These are phyloP conservation scores for Geococcyx californianus DNA, from an alignment of 2,113 vertebrate genomes.

Conservation along the genomic window DNA sequence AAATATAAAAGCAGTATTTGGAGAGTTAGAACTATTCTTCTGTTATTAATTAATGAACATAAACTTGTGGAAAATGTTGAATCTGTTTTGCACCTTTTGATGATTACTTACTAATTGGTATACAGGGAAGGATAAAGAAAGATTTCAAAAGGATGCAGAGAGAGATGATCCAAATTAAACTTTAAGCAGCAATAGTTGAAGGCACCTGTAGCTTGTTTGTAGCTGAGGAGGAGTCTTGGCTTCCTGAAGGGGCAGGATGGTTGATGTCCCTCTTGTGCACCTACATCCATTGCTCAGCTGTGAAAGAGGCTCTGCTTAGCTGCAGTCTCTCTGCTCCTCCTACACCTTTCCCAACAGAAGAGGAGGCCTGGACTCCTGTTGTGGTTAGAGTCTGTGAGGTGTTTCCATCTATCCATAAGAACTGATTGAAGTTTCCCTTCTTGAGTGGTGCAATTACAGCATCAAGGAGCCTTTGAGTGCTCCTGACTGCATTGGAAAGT, in stretches of 20 bases:
- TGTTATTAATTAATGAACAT: not conserved
- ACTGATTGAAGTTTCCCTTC: not conserved
- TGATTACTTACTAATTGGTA: not conserved
- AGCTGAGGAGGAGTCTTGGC: not conserved
- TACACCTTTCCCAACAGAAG: not conserved
- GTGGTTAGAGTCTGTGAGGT: not conserved
- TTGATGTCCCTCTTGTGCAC: not conserved
- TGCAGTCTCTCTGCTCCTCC: fast-evolving
- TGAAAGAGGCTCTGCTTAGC: not conserved
- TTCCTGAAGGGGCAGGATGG: not conserved
- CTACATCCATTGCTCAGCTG: not conserved
- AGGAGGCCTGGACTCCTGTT: not conserved
- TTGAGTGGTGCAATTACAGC: not conserved
- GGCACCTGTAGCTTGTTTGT: not conserved
- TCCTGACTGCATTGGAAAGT: not conserved
- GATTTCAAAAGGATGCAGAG: not conserved
- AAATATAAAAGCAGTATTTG: not conserved
- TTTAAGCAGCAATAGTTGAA: not conserved
- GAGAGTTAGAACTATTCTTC: not conserved
- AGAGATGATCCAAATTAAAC: not conserved
- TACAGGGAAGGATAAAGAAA: not conserved
- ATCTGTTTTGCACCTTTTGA: not conserved
- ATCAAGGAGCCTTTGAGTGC: not conserved
- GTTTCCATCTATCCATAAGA: not conserved
- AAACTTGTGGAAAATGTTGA: not conserved